A percentile compares a stretch with the other conserved stretches of the same genome.
phyloP scores from a whole-genome alignment of 2,113 vertebrate species.

The Vulpes ferrilata region DNA sequence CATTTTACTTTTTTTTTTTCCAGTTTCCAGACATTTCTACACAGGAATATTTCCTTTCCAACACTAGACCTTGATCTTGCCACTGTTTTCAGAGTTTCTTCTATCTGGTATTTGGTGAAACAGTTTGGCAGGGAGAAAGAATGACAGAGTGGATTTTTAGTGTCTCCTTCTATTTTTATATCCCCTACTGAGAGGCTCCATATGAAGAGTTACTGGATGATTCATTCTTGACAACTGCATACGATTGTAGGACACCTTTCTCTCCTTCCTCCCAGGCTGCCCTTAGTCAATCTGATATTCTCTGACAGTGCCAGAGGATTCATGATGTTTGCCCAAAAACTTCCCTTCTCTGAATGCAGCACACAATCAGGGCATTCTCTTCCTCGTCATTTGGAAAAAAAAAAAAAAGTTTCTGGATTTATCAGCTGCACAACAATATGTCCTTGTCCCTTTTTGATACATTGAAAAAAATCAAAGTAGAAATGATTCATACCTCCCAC shows the following conservation, averaged over 20 bases:
- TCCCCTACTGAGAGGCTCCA: neutral
- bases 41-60: neutral
- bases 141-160: too few relatives aligned
- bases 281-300: neutral
- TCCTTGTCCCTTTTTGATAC: neutral
- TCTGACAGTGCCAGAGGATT: neutral
- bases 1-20: neutral
- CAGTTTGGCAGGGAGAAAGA: neutral
- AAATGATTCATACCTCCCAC: neutral
- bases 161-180: neutral
- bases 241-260: accelerated
- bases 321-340: neutral
- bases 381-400: neutral
- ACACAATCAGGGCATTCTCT: neutral
- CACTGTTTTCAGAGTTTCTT: too few relatives aligned
- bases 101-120: neutral
- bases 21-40: neutral
- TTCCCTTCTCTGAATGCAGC: neutral
- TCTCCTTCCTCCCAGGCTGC: neutral
- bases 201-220: neutral
- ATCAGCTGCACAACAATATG: neutral
- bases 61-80: accelerated
- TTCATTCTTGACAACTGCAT: neutral
- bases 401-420: neutral
- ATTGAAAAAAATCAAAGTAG: neutral